Conservation (phyloP, 2,113 vertebrate species). For the Cyprinodon brontotheroides region DNA sequence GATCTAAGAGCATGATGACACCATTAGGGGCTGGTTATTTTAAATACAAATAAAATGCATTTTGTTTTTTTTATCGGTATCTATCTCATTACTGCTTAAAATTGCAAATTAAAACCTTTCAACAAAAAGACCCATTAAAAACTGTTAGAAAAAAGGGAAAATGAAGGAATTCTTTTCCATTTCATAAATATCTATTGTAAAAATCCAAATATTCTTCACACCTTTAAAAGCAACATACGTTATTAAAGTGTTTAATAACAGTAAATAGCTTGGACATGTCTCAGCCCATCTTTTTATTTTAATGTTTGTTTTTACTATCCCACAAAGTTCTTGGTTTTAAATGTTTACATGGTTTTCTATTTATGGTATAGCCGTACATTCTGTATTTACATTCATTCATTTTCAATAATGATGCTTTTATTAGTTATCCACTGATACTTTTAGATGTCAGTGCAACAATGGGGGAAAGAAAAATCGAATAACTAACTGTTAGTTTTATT, state of each 20-base stretch:
- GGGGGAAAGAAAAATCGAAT: too few species aligned
- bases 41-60: background rate
- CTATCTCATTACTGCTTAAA: background rate
- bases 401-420: too few species aligned
- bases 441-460: too few species aligned
- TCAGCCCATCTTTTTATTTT: background rate
- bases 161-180: background rate
- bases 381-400: too few species aligned
- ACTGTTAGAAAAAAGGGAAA: background rate
- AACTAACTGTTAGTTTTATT: too few species aligned
- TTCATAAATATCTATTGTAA: background rate
- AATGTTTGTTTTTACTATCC: too few species aligned
- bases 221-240: background rate
- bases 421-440: too few species aligned
- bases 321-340: too few species aligned
- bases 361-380: too few species aligned
- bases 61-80: background rate
- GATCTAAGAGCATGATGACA: background rate
- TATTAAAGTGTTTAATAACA: background rate
- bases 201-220: background rate
- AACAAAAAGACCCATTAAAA: background rate
- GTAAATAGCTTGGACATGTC: too few species aligned
- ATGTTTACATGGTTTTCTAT: too few species aligned
- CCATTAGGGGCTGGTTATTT: background rate
- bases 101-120: too few species aligned